A percentile compares a stretch with the other conserved stretches of the same genome.
These are phyloP conservation scores for Anthophora plumipes DNA, from an alignment of 2,888 invertebrate genomes.

Conservation along the genomic window DNA sequence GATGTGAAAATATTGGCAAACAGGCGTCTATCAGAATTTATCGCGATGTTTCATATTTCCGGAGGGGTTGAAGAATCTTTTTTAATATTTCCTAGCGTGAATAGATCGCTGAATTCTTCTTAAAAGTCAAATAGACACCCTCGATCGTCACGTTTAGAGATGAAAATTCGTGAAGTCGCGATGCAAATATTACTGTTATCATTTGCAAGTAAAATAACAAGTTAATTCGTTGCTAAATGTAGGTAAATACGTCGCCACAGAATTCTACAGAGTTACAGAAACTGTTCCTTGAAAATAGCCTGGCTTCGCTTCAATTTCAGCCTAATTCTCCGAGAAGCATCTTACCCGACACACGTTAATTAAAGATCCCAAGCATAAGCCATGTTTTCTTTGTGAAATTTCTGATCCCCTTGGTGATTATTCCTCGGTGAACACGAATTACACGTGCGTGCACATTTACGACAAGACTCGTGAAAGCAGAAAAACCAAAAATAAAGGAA, in stretches of 20 bases:
- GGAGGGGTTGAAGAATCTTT: no score
- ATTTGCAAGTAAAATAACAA: no score
- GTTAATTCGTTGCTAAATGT: no score
- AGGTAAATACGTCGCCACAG: no score
- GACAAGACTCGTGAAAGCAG: neutral
- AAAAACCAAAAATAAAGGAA: no score
- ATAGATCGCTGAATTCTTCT: neutral
- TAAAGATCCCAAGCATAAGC: neutral
- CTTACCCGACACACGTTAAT: neutral
- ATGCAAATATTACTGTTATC: no score
- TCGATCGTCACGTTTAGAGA: no score
- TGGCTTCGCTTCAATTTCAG: neutral
- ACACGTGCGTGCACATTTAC: constrained; percentile 30
- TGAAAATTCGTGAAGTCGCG: no score
- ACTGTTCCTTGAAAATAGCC: neutral
- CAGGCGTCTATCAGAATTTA: no score
- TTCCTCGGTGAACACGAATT: constrained; percentile 2
- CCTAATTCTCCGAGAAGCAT: neutral
- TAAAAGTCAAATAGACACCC: neutral
- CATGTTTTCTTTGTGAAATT: constrained; percentile 4
- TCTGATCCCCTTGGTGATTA: neutral
- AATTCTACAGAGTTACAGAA: no score
- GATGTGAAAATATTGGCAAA: neutral
- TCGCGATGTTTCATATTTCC: no score
- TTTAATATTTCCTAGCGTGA: no score